Conservation (phyloP, 2,113 vertebrate species). For the Ornithorhynchus anatinus region DNA sequence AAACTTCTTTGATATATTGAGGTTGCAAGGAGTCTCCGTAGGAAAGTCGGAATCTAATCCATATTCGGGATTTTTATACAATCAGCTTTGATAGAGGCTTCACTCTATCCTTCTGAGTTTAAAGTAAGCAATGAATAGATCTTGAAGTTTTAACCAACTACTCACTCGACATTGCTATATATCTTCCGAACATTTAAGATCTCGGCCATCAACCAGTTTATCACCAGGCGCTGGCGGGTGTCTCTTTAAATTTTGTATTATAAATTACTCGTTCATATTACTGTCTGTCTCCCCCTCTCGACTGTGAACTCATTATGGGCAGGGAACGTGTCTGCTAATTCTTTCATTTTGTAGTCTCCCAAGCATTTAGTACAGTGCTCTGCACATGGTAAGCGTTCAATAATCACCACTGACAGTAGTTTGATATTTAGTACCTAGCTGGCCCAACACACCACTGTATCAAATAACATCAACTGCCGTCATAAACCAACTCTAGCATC, state of each 20-base stretch:
- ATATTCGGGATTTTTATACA: slow-evolving; percentile 52
- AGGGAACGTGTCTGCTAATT: too few relatives aligned
- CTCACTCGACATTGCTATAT: slow-evolving; percentile 39
- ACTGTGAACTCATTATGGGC: too few relatives aligned
- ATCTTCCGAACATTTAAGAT: slow-evolving; percentile 28
- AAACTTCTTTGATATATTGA: slow-evolving; percentile 41
- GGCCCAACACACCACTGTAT: slow-evolving; percentile 16
- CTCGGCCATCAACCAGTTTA: slow-evolving; percentile 51
- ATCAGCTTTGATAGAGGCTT: slow-evolving; percentile 41
- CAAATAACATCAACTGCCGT: slow-evolving; percentile 37
- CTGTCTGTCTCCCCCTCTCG: too few relatives aligned
- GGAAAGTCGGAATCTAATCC: slow-evolving; percentile 40
- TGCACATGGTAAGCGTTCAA: too few relatives aligned
- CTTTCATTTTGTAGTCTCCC: too few relatives aligned
- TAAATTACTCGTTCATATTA: too few relatives aligned
- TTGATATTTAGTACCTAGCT: slow-evolving; percentile 27
- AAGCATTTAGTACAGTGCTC: too few relatives aligned
- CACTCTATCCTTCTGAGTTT: slow-evolving; percentile 48
- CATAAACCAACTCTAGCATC: slow-evolving; percentile 17
- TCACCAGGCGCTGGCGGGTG: slow-evolving; percentile 21
- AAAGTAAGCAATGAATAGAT: slow-evolving; percentile 49
- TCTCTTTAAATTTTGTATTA: too few relatives aligned
- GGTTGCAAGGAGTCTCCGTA: neutral
- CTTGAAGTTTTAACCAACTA: slow-evolving; percentile 54
- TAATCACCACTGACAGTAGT: neutral